Conservation (phyloP, 2,113 vertebrate genomes). For the Heteronetta atricapilla region DNA sequence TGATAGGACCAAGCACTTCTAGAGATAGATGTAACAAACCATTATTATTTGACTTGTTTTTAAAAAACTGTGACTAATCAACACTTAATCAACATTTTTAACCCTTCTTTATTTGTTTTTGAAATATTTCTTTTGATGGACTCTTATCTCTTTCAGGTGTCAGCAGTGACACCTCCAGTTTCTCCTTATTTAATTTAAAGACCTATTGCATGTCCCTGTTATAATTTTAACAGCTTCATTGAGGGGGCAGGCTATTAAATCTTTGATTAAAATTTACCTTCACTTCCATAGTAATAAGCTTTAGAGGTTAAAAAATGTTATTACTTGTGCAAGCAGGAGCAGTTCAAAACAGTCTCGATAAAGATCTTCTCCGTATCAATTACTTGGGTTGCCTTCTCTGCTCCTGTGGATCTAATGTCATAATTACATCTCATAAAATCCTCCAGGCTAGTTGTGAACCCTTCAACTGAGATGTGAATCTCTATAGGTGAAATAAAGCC, state of each 20-base stretch:
- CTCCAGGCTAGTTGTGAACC: neutral
- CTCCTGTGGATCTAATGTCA: neutral
- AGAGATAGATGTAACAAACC: neutral
- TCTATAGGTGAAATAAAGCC: neutral
- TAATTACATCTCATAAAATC: neutral
- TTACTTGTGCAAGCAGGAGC: neutral
- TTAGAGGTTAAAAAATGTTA: slow-evolving; percentile 3
- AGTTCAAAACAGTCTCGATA: fast-evolving
- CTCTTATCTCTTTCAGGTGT: neutral
- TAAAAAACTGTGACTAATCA: neutral
- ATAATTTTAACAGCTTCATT: neutral
- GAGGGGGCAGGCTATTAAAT: neutral
- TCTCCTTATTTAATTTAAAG: neutral
- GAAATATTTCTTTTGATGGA: neutral
- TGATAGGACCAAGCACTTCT: neutral
- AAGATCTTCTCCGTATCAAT: neutral
- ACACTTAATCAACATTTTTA: neutral
- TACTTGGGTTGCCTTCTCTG: neutral
- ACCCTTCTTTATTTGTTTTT: neutral
- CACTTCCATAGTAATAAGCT: neutral
- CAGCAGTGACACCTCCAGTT: neutral
- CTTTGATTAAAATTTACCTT: neutral
- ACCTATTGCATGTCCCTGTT: neutral
- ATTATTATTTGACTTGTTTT: neutral
- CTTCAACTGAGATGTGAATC: neutral